A percentile compares a stretch with the other conserved stretches of the same genome.
These are phyloP conservation scores for Apamea monoglypha DNA, from an alignment of 2,888 invertebrate genomes.

Conservation along the genomic window DNA sequence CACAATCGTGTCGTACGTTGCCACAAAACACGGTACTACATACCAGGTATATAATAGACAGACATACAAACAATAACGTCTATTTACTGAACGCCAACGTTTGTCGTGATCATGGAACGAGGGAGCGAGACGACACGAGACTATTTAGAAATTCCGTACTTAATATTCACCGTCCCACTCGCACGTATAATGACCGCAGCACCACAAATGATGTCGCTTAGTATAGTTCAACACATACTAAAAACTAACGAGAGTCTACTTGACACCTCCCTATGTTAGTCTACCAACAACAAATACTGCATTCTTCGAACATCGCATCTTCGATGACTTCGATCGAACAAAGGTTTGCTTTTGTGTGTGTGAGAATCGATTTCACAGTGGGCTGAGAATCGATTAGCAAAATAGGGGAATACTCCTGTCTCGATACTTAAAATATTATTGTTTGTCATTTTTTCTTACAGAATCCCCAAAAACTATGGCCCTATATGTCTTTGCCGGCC, in stretches of 20 bases:
- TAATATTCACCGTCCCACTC: background rate
- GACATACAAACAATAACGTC: slow-evolving; percentile 47
- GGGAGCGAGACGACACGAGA: slow-evolving; percentile 17
- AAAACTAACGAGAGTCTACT: slow-evolving; percentile 29
- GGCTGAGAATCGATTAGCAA: background rate
- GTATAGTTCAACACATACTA: slow-evolving; percentile 34
- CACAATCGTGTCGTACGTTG: slow-evolving; percentile 45
- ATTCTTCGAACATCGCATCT: slow-evolving; percentile 3
- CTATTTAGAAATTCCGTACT: background rate
- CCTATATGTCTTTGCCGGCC: background rate
- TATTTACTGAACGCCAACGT: slow-evolving; percentile 21
- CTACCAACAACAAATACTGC: slow-evolving; percentile 31
- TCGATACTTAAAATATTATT: slow-evolving; percentile 11
- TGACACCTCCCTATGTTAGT: slow-evolving; percentile 28
- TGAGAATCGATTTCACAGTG: background rate
- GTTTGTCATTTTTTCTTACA: slow-evolving; percentile 13
- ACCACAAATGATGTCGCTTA: background rate
- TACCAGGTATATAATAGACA: slow-evolving; percentile 42
- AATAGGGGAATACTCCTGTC: background rate
- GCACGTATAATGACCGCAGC: slow-evolving; percentile 11
- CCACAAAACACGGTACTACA: slow-evolving; percentile 47
- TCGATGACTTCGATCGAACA: too few species aligned
- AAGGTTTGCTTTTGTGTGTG: slow-evolving; percentile 18
- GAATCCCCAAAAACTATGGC: background rate
- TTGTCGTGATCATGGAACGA: background rate